Percentiles rank a stretch among this genome's conserved stretches.
Evolutionary conservation across 2,113 vertebrate species (phyloP).

Genomic region (Gobio gobio): DNA sequence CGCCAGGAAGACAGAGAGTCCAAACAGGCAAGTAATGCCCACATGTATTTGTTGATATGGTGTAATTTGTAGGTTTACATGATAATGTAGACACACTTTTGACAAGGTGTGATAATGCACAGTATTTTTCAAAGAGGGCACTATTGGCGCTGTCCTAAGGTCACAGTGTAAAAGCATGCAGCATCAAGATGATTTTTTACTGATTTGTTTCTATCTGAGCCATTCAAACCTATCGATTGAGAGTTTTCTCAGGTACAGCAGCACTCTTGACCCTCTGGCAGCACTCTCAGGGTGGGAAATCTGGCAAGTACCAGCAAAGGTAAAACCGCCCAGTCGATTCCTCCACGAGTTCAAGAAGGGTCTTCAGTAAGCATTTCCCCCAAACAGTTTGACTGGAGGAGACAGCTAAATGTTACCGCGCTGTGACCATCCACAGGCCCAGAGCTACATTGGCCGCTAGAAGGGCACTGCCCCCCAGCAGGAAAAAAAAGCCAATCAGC

Average conservation of each 20-base stretch:
- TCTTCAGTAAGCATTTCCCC: not conserved
- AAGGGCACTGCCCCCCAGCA: conserved; percentile 91
- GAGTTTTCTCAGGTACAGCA: not conserved
- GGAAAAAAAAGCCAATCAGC: conserved; percentile 92
- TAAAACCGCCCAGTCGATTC: not conserved
- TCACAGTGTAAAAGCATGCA: conserved; percentile 14
- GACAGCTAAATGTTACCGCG: conserved; percentile 76
- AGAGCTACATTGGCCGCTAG: conserved; percentile 95
- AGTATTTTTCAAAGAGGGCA: conserved; percentile 7
- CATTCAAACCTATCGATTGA: not conserved
- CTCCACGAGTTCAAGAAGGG: not conserved
- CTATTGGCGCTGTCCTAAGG: conserved; percentile 24
- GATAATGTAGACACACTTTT: not conserved
- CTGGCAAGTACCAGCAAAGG: not conserved
- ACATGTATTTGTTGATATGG: not conserved
- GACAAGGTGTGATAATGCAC: not conserved
- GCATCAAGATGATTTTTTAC: not conserved
- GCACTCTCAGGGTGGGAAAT: not conserved
- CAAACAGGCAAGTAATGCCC: not conserved
- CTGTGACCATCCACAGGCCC: conserved; percentile 98
- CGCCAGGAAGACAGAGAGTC: not conserved
- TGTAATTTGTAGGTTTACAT: not conserved
- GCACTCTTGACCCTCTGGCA: not conserved
- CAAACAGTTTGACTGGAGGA: conserved; percentile 37
- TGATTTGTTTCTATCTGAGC: not conserved